Base-by-base conservation (phyloP, 2,888 invertebrate species). In the Leptopilina myrica region DNA sequence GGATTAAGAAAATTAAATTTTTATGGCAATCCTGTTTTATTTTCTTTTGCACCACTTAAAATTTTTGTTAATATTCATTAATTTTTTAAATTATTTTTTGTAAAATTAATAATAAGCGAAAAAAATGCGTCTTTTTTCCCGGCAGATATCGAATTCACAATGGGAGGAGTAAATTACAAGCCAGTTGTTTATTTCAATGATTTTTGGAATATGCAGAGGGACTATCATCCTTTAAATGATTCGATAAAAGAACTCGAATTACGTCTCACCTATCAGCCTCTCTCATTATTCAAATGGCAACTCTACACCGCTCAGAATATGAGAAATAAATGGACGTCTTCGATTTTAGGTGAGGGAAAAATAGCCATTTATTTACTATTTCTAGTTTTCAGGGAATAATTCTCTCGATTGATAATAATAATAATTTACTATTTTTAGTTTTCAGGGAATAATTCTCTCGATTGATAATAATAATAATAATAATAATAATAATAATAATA, bases 281-380 rank as follows among this genome's bases (percentile, higher is more conserved):
- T 99, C 81, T 97, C 98, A 78, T 93, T 99, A 87, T 98, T 99
- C 92, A 98, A 98, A 91, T 99, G 98, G 98, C 99, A 99, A 92
- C 92, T 99, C 86, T 99, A 99, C 92, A 97, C 98, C 3, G 98
- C 99, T 7, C 99, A 99, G 91, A 95, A 96, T 56, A 97, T 98
- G 97, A 94, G 97, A 85, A 97, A 96, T 89, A 97, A 97, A 91
- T 96, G 98, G 95, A 93, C 93, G 0, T 92, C 93, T 9, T 88
- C 90, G 2, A 66, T 90, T 26, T 86, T 90, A 84, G 90, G 90
- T 91, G 78, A 75, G 12, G 12, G 14, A n/a, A 64, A 64, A 64
- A 53, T 49, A 12, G 3, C 33, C 33, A 33, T 33, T 33, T 33
- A 33, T 33, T 33, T 33, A 33, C 5, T 33, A 33, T 33, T 20